These are phyloP conservation scores for Saccostrea glomerata DNA, from an alignment of 1,140 invertebrate species.

Conservation along the genomic window DNA sequence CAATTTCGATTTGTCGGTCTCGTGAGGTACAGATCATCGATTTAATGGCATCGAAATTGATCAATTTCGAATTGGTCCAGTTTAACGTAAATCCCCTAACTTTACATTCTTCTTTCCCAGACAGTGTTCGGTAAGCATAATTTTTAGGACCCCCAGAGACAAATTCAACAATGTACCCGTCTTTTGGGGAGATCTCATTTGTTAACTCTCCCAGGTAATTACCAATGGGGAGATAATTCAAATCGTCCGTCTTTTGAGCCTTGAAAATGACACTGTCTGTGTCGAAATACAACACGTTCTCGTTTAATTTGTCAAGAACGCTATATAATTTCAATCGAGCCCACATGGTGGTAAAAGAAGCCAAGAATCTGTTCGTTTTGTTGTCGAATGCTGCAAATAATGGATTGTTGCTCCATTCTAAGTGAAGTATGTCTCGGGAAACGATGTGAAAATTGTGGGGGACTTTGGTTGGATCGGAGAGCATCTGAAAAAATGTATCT, in stretches of 20 bases:
- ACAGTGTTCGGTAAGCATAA: slow-evolving; percentile 45
- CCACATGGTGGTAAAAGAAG: slow-evolving; percentile 75
- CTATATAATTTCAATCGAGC: slow-evolving; percentile 76
- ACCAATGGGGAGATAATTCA: slow-evolving; percentile 39
- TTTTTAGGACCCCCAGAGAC: slow-evolving; percentile 58
- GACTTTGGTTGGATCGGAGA: slow-evolving; percentile 60
- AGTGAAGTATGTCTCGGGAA: slow-evolving; percentile 52
- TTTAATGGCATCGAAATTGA: slow-evolving; percentile 46
- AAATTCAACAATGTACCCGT: slow-evolving; percentile 49
- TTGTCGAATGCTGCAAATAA: slow-evolving; percentile 19
- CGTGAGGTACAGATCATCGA: slow-evolving; percentile 38
- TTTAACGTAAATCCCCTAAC: slow-evolving; percentile 45
- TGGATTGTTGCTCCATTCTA: slow-evolving; percentile 41
- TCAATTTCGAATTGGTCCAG: slow-evolving; percentile 31
- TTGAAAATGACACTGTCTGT: slow-evolving; percentile 74
- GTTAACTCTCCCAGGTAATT: slow-evolving; percentile 50
- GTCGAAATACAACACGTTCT: slow-evolving; percentile 77
- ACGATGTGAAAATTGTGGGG: slow-evolving; percentile 74
- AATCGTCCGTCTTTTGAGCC: slow-evolving; percentile 4
- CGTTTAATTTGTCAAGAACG: slow-evolving; percentile 72
- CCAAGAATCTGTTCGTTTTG: slow-evolving; percentile 75
- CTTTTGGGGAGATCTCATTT: slow-evolving; percentile 50
- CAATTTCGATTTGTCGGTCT: slow-evolving; percentile 18
- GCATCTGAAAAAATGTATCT: slow-evolving; percentile 65
- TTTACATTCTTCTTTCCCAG: slow-evolving; percentile 48